phyloP scores from a whole-genome alignment of 2,797 vertebrate genomes.

The Falco cherrug region DNA sequence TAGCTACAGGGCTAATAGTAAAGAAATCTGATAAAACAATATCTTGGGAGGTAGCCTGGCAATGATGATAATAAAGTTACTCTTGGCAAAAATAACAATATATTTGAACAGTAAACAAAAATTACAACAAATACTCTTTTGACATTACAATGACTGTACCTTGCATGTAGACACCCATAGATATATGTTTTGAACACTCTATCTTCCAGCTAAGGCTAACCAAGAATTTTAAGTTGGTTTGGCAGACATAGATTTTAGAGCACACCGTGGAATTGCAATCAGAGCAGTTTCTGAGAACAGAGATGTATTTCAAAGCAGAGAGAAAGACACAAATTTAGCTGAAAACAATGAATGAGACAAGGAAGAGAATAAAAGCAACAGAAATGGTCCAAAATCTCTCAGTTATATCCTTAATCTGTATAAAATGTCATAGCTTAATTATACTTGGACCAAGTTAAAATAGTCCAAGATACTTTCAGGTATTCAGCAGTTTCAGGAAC shows the following conservation, averaged over 20 bases:
- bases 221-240: neutral
- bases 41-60: neutral
- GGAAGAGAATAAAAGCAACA: neutral
- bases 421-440: neutral
- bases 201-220: neutral
- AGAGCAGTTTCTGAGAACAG: neutral
- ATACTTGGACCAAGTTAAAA: neutral
- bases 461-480: neutral
- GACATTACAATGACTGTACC: neutral
- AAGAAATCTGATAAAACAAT: slow-evolving; percentile 42
- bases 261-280: neutral
- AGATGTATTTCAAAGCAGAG: neutral
- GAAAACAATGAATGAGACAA: neutral
- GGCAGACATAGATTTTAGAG: neutral
- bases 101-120: slow-evolving; percentile 12
- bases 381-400: neutral
- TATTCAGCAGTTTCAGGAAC: neutral
- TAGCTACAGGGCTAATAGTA: slow-evolving; percentile 44
- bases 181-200: neutral
- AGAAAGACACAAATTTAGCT: neutral
- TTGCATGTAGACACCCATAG: neutral
- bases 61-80: slow-evolving; percentile 4
- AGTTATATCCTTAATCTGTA: neutral
- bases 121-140: neutral
- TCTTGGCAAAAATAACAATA: neutral